These are phyloP conservation scores for Acanthis flammea DNA, from an alignment of 2,797 vertebrate species.

Conservation along the genomic window DNA sequence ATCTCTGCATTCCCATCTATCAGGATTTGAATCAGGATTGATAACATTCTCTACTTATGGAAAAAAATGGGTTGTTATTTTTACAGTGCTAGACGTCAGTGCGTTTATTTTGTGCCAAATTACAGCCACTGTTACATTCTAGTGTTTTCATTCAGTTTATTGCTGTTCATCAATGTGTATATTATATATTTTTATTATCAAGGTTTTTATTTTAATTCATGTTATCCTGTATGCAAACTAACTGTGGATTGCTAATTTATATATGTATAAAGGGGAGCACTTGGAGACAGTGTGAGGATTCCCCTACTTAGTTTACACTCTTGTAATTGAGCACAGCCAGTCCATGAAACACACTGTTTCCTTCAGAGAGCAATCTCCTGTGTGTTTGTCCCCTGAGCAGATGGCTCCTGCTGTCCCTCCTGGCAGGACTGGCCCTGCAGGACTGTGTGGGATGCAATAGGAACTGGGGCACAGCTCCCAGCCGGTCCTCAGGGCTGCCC, in stretches of 20 bases:
- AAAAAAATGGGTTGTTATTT: conserved; percentile 15
- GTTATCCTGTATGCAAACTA: conserved; percentile 44
- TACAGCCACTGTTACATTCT: conserved; percentile 38
- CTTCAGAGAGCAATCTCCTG: not conserved
- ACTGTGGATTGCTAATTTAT: conserved; percentile 49
- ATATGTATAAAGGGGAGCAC: conserved; percentile 39
- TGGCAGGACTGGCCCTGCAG: not conserved
- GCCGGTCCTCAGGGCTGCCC: not conserved
- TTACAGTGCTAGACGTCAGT: conserved; percentile 10
- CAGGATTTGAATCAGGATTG: conserved; percentile 36
- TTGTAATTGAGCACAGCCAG: not conserved
- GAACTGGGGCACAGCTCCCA: not conserved
- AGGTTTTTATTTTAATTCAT: conserved; percentile 53
- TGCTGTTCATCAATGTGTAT: conserved; percentile 30
- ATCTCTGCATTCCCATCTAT: conserved; percentile 41
- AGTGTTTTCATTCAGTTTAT: conserved; percentile 39
- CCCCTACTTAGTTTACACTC: conserved; percentile 35
- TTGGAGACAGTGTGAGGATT: conserved; percentile 34
- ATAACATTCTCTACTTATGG: not conserved
- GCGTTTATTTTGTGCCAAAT: conserved; percentile 66
- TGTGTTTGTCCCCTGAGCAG: not conserved
- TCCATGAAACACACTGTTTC: not conserved
- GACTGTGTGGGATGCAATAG: not conserved
- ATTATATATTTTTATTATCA: conserved; percentile 58
- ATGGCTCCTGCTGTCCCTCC: not conserved